phyloP scores from a whole-genome alignment of 2,888 invertebrate genomes.

The Rhyacophila evoluta region DNA sequence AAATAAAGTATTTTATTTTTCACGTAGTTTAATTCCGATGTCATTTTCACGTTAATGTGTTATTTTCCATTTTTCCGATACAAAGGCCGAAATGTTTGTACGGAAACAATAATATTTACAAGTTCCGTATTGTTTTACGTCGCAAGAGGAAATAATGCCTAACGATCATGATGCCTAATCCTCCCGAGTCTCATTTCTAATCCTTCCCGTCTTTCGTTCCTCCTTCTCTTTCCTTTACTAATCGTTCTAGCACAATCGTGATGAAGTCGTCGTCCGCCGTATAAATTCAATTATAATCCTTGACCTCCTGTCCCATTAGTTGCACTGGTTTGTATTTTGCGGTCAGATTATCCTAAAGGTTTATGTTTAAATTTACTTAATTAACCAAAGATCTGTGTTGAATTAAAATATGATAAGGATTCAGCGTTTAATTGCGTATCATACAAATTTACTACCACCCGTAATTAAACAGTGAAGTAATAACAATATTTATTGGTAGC shows the following conservation, averaged over 20 bases:
- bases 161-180: neutral
- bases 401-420: neutral
- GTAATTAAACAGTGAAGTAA: no score
- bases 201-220: neutral
- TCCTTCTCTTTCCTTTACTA: neutral
- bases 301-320: neutral
- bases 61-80: neutral
- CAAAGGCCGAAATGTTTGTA: no score
- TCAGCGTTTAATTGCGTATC: neutral
- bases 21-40: neutral
- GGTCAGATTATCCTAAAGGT: slow-evolving; percentile 7
- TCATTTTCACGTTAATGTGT: neutral
- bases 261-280: neutral
- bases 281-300: slow-evolving; percentile 15
- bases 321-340: neutral
- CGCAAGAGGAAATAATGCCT: neutral
- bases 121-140: slow-evolving; percentile 26
- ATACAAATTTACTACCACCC: neutral
- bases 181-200: neutral
- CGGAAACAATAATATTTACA: slow-evolving; percentile 36
- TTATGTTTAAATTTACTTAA: neutral
- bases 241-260: neutral
- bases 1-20: no score
- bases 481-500: no score
- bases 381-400: neutral